Evolutionary conservation across 2,797 vertebrate genomes (phyloP), one percentile per base, ranked within the genome.

Genomic region (Sebastes goodei): DNA sequence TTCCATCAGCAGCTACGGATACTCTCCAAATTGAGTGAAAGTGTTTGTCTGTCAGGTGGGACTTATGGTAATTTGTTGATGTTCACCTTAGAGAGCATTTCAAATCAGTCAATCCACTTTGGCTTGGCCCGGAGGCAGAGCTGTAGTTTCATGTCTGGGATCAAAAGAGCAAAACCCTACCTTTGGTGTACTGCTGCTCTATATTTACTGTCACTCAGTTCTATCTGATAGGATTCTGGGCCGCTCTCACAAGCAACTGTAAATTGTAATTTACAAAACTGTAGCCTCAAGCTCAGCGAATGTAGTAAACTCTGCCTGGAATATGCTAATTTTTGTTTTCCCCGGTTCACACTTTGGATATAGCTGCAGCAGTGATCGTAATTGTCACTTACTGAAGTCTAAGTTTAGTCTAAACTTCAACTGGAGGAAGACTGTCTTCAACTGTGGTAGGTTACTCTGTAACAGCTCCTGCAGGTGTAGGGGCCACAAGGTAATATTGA

Each of bases 21-120:
- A 56, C 66, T 62, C 70, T 69, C 1, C 6, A 83, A 86, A 82
- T 10, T 68, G 63, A 76, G 55, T 73, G 27, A 73, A 78, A 32
- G 38, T 66, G 77, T 83, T 81, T 81, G 70, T 82, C 62, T 74
- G 74, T 84, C 74, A 86, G 65, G 67, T 74, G 80, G 74, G 76
- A 63, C 25, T 55, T 75, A 81, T 83, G 64, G 61, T 80, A 35
- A 87, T 85, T 70, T 81, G 81, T 80, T 80, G 74, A 81, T 70
- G 35, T 83, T 76, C 71, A 70, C 71, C 57, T 61, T 56, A 52
- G 74, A 75, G 62, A 80, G 64, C 70, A 55, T 84, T 78, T 71
- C 32, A 82, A 87, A 74, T 81, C 60, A 65, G 64, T 84, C 71
- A 80, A 52, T 80, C 74, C 56, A 74, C 61, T 80, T 85, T 46